These are phyloP conservation scores for Polypedilum vanderplanki DNA, from an alignment of 1,140 invertebrate species.

Conservation along the genomic window DNA sequence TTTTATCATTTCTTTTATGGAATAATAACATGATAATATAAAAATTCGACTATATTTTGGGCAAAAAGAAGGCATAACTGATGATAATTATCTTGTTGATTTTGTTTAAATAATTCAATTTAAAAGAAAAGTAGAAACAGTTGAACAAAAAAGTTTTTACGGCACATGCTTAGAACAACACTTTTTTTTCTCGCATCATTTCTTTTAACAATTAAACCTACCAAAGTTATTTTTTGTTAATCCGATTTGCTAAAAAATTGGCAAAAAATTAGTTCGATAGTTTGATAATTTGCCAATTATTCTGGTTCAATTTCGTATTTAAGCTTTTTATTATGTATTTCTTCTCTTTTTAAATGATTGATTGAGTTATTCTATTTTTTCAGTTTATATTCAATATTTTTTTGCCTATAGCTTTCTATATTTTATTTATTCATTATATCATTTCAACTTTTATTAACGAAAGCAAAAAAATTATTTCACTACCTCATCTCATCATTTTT, in stretches of 20 bases:
- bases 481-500: not conserved
- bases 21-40: too few relatives aligned
- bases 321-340: too few relatives aligned
- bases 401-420: not conserved
- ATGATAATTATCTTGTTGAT: not conserved
- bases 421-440: not conserved
- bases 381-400: not conserved
- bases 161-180: not conserved
- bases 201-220: too few relatives aligned
- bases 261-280: too few relatives aligned
- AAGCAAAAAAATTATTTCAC: not conserved
- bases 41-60: too few relatives aligned
- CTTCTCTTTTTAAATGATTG: too few relatives aligned
- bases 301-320: too few relatives aligned
- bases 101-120: not conserved
- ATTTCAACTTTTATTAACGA: not conserved
- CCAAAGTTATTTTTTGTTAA: too few relatives aligned
- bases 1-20: conserved; percentile 5
- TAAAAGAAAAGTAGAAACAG: not conserved
- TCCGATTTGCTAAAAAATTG: too few relatives aligned
- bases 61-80: not conserved
- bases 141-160: not conserved
- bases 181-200: too few relatives aligned
- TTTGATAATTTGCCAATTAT: too few relatives aligned
- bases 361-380: not conserved